Evolutionary conservation across 2,888 invertebrate genomes (phyloP).

Genomic region (Norana najaformis): DNA sequence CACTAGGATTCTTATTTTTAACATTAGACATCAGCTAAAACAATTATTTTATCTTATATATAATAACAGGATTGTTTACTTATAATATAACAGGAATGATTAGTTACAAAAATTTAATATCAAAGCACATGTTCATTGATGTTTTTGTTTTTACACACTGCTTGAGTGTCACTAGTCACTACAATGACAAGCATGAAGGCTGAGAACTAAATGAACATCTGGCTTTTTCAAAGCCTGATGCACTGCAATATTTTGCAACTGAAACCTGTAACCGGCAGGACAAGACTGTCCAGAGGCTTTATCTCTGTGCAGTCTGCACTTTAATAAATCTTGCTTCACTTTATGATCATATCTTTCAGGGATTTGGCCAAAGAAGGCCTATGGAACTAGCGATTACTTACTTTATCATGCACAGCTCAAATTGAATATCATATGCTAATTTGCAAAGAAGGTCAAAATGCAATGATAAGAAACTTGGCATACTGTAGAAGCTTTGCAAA

Average conservation of each 20-base stretch:
- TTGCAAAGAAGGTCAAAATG: not conserved
- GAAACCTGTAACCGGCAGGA: not conserved
- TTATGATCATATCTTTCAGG: not conserved
- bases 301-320: not conserved
- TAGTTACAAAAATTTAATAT: too few relatives aligned
- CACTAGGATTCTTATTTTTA: too few relatives aligned
- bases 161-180: too few relatives aligned
- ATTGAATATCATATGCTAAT: not conserved
- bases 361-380: not conserved
- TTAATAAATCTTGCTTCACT: not conserved
- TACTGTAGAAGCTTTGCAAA: not conserved
- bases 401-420: not conserved
- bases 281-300: not conserved
- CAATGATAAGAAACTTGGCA: not conserved
- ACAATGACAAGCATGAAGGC: too few relatives aligned
- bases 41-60: too few relatives aligned
- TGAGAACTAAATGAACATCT: not conserved
- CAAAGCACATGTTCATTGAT: too few relatives aligned
- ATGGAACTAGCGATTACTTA: not conserved
- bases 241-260: not conserved
- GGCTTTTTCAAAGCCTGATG: not conserved
- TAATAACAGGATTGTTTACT: too few relatives aligned
- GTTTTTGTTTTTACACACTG: too few relatives aligned
- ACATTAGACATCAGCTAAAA: too few relatives aligned
- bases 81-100: too few relatives aligned